Evolutionary conservation across 30 jellyfish, hydroid and myxozoan species (phyloP).

Genomic region (Aurelia coerulea): DNA sequence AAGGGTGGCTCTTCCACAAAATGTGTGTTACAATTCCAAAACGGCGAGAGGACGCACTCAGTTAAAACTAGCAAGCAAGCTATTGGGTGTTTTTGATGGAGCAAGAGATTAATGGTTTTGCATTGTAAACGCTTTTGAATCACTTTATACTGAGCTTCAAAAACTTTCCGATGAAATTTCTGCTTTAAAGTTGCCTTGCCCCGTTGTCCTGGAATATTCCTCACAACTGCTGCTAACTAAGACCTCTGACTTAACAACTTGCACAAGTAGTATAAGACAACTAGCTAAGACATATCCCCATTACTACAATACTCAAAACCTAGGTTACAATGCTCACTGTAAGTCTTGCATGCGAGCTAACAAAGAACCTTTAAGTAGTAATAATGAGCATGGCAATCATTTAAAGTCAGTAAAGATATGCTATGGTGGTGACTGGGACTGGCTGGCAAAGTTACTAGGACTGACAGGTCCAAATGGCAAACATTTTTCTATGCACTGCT

Average conservation of each 20-base stretch:
- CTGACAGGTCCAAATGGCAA: too few species aligned
- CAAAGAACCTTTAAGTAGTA: neutral
- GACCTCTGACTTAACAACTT: neutral
- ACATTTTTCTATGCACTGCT: too few species aligned
- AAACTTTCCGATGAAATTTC: neutral
- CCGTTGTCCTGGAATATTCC: neutral
- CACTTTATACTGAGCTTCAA: neutral
- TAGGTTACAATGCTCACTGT: neutral
- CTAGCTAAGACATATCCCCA: neutral
- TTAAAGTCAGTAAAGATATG: neutral
- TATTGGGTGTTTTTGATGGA: too few species aligned
- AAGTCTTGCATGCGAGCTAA: conserved; percentile 6
- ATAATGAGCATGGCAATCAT: conserved; percentile 4
- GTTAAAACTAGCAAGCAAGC: too few species aligned
- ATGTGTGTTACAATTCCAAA: neutral
- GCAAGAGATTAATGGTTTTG: too few species aligned
- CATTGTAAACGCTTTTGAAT: too few species aligned
- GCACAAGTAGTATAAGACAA: neutral
- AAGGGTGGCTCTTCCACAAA: conserved; percentile 21
- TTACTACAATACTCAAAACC: conserved; percentile 4
- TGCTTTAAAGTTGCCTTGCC: conserved; percentile 9
- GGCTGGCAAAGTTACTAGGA: too few species aligned
- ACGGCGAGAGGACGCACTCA: too few species aligned
- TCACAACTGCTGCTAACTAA: too few species aligned
- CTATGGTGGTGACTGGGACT: conserved; percentile 7